A percentile compares a stretch with the other conserved stretches of the same genome.
Evolutionary conservation across 2,113 vertebrate species (phyloP).

Genomic region (Ophthalmolycus amberensis): DNA sequence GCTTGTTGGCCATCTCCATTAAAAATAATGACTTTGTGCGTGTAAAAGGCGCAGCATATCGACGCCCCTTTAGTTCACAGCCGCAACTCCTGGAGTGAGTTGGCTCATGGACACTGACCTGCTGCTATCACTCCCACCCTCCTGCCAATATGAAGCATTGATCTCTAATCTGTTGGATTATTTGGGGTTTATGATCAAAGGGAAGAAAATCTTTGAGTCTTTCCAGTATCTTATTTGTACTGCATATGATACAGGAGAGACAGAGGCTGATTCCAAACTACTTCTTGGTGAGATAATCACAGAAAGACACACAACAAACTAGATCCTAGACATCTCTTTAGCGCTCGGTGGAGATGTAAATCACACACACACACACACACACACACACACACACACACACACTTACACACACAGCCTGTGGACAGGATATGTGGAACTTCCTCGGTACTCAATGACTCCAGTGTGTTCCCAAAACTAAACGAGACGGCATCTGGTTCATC

Average conservation of each 20-base stretch:
- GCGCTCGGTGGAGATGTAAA: conserved; percentile 19
- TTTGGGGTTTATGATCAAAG: background rate
- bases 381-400: conserved; percentile 26
- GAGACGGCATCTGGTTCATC: conserved; percentile 67
- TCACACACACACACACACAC: conserved; percentile 30
- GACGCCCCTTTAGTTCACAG: too few relatives aligned
- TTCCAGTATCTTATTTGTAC: background rate
- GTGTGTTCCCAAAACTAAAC: conserved; percentile 50
- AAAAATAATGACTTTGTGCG: too few relatives aligned
- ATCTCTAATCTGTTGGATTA: background rate
- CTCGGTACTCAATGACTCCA: conserved; percentile 49
- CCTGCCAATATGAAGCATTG: conserved; percentile 1
- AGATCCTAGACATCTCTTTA: conserved; percentile 31
- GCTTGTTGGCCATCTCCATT: too few relatives aligned
- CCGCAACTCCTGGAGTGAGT: background rate
- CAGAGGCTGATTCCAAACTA: conserved; percentile 4
- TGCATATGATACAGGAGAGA: conserved; percentile 1
- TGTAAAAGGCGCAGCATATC: too few relatives aligned
- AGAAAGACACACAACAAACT: conserved; percentile 28
- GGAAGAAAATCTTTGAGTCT: background rate
- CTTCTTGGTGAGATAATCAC: conserved; percentile 5
- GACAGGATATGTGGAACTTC: conserved; percentile 34
- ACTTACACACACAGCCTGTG: conserved; percentile 6
- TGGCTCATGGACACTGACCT: background rate
- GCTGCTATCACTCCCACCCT: conserved; percentile 7